Conservation (phyloP, 2,113 vertebrate genomes). For the Brachypodius melanocephalos region DNA sequence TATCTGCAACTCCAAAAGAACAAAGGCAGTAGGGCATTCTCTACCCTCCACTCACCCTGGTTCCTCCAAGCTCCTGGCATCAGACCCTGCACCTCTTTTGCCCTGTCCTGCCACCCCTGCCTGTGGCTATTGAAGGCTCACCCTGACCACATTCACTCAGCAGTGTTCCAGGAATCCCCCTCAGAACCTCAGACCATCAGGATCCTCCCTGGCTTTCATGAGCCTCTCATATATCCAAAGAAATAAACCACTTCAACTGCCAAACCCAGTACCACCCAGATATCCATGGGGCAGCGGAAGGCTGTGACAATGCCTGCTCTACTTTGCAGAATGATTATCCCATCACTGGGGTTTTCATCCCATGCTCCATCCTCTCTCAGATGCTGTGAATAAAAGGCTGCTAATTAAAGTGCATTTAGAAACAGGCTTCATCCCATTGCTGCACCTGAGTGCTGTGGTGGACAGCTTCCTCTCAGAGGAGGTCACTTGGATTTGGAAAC, state of each 20-base stretch:
- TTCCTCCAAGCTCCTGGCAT: not conserved
- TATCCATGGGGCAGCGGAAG: not conserved
- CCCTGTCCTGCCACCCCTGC: not conserved
- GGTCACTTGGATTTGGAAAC: not conserved
- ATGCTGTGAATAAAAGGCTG: not conserved
- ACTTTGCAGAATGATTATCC: accelerated
- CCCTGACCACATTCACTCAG: not conserved
- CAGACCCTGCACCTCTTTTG: not conserved
- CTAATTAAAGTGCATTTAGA: not conserved
- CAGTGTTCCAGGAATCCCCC: not conserved
- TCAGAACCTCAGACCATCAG: not conserved
- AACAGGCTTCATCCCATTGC: not conserved
- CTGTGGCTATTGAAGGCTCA: not conserved
- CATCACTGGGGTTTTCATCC: not conserved
- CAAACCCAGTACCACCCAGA: not conserved
- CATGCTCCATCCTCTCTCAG: not conserved
- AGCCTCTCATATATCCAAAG: accelerated
- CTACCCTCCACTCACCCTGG: not conserved
- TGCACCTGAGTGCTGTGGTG: not conserved
- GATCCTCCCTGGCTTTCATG: not conserved
- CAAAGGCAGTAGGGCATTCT: not conserved
- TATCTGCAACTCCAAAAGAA: not conserved
- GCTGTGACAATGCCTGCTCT: not conserved
- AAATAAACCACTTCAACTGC: not conserved
- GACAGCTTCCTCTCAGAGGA: not conserved